Base-by-base conservation (phyloP, 1,140 invertebrate genomes). In the Mamestra configurata region DNA sequence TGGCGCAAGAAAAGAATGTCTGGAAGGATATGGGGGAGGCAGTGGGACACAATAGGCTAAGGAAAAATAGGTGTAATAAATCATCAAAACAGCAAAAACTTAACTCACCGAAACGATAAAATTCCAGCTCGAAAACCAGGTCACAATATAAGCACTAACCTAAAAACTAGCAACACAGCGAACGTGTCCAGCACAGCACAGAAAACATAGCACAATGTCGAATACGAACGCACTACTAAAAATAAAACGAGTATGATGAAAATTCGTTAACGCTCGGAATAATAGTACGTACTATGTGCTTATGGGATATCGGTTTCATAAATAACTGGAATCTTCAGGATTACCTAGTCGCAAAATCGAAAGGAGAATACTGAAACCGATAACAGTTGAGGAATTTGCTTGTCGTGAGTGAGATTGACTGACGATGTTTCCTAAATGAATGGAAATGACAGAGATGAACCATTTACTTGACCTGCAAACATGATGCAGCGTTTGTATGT, bases 201-300 rank as follows among this genome's bases (percentile, higher is more conserved):
- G 57, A 64, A 76, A 61, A 59, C 73, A 76, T 76, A 20, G 37
- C n/a, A 27, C 55, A 64, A 76, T 76, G 73, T 76, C 40, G 73
- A 43, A 76, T 31, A 61, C 40, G 8, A 40, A 27, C 20, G 20
- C 13, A 15, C 20, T 46, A 76, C 73, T 76, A 76, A 57, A 76
- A 76, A 76, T 76, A 76, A 76, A 75, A 11, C 40, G 8, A 5
- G 53, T 68, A 46, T 49, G 57, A 76, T 76, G 73, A 64, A 76
- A 76, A 76, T 64, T 61, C 40, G 55, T 76, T 22, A 61, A 64
- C 73, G 73, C 55, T 22, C 20, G 13, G 22, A 49, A 46, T 76
- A 61, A 76, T 76, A 24, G 57, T 49, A 22, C 7, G 15, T 27
- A n/a, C 7, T 59, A 75, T 35, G 4, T 22, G 18, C 7, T 20